Evolutionary conservation across 1,140 invertebrate species (phyloP).

Genomic region (Myzus persicae): DNA sequence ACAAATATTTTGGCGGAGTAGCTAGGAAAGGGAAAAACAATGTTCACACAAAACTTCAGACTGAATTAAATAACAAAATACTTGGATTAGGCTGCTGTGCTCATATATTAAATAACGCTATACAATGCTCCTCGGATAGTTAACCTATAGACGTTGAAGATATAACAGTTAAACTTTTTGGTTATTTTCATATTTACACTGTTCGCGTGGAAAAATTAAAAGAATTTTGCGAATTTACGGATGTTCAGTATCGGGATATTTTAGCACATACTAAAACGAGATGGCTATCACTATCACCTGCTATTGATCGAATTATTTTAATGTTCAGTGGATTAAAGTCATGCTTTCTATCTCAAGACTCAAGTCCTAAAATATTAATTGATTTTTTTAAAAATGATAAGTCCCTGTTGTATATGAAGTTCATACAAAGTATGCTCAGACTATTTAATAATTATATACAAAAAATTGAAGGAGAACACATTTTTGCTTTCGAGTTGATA

Average conservation of each 20-base stretch:
- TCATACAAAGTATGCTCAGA: not conserved
- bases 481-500: not conserved
- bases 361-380: not conserved
- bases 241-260: not conserved
- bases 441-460: conserved; percentile 10
- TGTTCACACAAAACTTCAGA: not conserved
- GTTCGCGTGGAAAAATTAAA: not conserved
- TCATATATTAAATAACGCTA: not conserved
- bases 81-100: not conserved
- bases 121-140: not conserved
- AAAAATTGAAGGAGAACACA: conserved; percentile 8
- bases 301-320: not conserved
- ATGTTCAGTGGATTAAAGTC: not conserved
- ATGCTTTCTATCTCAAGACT: not conserved
- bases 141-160: not conserved
- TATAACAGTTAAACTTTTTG: not conserved
- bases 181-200: conserved; percentile 8
- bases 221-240: not conserved
- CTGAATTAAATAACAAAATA: conserved; percentile 20
- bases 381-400: conserved; percentile 11
- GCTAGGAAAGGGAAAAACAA: conserved; percentile 5
- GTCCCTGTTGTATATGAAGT: not conserved
- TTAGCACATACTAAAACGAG: not conserved
- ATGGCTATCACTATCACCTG: not conserved
- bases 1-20: not conserved